A percentile compares a stretch with the other conserved stretches of the same genome.
Evolutionary conservation across 2,888 invertebrate species (phyloP).

Genomic region (Blera fallax): DNA sequence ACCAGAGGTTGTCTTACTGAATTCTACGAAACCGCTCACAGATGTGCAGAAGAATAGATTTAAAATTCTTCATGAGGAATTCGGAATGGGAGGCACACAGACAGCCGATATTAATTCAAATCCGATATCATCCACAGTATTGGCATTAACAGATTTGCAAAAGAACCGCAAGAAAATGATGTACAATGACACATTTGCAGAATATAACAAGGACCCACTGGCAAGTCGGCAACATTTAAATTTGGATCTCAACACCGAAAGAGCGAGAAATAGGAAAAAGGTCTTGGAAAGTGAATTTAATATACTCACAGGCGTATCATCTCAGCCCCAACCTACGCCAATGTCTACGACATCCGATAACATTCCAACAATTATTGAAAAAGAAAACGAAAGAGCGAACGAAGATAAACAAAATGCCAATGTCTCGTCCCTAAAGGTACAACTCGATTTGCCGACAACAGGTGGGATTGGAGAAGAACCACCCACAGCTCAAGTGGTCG

Average conservation of each 20-base stretch:
- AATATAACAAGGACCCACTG: constrained; percentile 74
- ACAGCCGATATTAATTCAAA: constrained; percentile 78
- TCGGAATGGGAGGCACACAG: constrained; percentile 80
- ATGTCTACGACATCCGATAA: constrained; percentile 77
- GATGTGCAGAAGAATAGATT: constrained; percentile 85
- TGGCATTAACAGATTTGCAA: constrained; percentile 78
- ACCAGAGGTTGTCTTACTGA: not conserved
- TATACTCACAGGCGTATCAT: constrained; percentile 74
- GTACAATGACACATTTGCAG: constrained; percentile 76
- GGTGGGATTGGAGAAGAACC: constrained; percentile 15
- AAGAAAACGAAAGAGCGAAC: constrained; percentile 34
- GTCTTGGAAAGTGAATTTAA: constrained; percentile 77
- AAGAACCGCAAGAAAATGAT: constrained; percentile 80
- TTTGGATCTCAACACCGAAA: constrained; percentile 76
- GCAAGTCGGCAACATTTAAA: constrained; percentile 73
- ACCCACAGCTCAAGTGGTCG: constrained; percentile 51
- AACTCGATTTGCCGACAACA: constrained; percentile 5
- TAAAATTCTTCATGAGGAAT: constrained; percentile 85
- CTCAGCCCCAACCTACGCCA: constrained; percentile 74
- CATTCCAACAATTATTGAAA: constrained; percentile 39
- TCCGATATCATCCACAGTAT: constrained; percentile 42
- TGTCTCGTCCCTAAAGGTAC: not conserved
- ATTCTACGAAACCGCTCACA: constrained; percentile 79
- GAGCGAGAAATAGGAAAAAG: constrained; percentile 75
- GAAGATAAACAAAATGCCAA: constrained; percentile 72